A percentile compares a stretch with the other conserved stretches of the same genome.
These are phyloP conservation scores for Notiomystis cincta DNA, from an alignment of 2,113 vertebrate species.

Conservation along the genomic window DNA sequence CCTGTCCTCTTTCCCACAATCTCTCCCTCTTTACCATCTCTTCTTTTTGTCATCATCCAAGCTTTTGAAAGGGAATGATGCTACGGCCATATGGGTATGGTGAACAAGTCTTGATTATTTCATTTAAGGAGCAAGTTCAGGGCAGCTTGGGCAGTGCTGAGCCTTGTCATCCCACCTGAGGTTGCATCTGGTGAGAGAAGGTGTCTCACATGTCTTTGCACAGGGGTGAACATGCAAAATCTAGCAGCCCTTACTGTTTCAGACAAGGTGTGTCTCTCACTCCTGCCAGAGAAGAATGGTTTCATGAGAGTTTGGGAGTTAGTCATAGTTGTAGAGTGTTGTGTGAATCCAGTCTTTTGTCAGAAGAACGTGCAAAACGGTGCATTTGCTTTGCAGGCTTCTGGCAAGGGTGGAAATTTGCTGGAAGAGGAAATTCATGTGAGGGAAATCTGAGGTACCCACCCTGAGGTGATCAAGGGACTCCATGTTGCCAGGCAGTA, in stretches of 20 bases:
- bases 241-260: not conserved
- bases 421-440: not conserved
- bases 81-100: fast-evolving
- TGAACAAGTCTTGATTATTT: not conserved
- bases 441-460: not conserved
- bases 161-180: not conserved
- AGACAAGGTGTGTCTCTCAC: not conserved
- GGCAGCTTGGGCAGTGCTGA: not conserved
- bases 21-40: not conserved
- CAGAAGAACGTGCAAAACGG: not conserved
- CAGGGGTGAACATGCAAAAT: not conserved
- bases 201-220: fast-evolving
- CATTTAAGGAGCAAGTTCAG: not conserved
- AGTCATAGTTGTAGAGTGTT: not conserved
- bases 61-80: not conserved
- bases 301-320: not conserved
- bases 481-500: not conserved
- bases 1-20: not conserved
- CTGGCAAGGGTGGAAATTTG: not conserved
- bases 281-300: not conserved
- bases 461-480: not conserved
- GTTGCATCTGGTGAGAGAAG: not conserved
- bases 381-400: not conserved
- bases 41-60: not conserved
- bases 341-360: not conserved